Evolutionary conservation across 2,797 vertebrate genomes (phyloP), one percentile per base, ranked within the genome.

Genomic region (Mareca penelope): DNA sequence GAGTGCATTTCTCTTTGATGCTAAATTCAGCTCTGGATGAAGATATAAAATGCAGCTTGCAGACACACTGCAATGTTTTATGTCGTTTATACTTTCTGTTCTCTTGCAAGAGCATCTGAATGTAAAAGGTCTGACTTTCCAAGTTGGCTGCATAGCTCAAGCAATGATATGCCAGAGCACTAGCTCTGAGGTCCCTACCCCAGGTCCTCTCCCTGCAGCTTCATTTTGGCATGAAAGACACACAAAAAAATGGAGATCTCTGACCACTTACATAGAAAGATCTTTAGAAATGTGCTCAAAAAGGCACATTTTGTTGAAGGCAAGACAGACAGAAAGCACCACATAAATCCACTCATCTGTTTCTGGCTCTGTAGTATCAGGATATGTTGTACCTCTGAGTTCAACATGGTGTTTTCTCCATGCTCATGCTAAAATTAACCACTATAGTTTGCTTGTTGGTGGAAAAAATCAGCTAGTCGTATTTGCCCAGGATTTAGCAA

Each of bases 81-180:
- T 23, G 31, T 26, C 6, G 8, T 50, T 67, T 79, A 28, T 40
- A 79, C 53, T 46, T 23, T 77, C 42, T 31, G 5, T 63, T 64
- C 13, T 79, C 26, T 10, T 57, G 18, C 23, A 89, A 10, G 5
- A 75, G 8, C 18, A 23, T 52, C 17, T 33, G 44, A 29, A 87
- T 63, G 9, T 5, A 28, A 28, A 31, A 61, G 5, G 12, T 37
- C 44, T 77, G 12, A 46, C 31, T 8, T 39, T 14, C 12, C 19
- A 52, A 55, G 7, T 4, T 52, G 39, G 3, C 23, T 69, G n/a
- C 0, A 1, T 26, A 1, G 0, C 10, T 52, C 40, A 69, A 84
- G 55, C 7, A 19, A 37, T 10, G 46, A 31, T 2, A 1, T 13
- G 70, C 18, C 29, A 53, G 46, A 69, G 33, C 17, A 65, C 21